Conservation (phyloP, 2,113 vertebrate genomes). For the Ramphastos sulfuratus region DNA sequence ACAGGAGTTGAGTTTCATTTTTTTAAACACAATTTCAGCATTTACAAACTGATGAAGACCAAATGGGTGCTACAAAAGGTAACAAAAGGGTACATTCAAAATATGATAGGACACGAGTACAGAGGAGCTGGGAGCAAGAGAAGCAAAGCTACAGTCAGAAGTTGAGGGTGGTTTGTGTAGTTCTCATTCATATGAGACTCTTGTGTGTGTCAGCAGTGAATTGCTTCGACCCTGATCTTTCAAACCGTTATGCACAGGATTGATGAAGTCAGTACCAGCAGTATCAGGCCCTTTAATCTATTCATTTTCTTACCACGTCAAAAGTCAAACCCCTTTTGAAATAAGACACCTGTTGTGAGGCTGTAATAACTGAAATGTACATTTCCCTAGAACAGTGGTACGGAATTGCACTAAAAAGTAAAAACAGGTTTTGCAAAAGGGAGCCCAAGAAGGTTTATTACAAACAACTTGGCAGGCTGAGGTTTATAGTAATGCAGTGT, state of each 20-base stretch:
- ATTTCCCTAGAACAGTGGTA: neutral
- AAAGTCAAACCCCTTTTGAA: slow-evolving; percentile 11
- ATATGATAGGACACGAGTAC: neutral
- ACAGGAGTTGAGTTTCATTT: slow-evolving; percentile 8
- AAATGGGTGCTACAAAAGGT: neutral
- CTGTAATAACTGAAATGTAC: neutral
- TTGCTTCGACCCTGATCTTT: slow-evolving; percentile 9
- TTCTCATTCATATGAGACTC: neutral
- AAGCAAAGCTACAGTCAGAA: neutral
- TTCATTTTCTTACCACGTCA: neutral
- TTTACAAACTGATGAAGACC: neutral
- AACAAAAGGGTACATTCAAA: neutral
- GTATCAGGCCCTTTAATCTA: neutral
- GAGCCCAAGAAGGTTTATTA: neutral
- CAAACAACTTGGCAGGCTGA: slow-evolving; percentile 32
- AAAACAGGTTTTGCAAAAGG: neutral
- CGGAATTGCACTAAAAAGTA: slow-evolving; percentile 46
- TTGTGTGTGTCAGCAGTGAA: neutral
- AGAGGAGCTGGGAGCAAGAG: neutral
- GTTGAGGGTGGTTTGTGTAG: neutral
- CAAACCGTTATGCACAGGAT: neutral
- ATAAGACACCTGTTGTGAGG: slow-evolving; percentile 19
- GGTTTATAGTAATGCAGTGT: slow-evolving; percentile 37
- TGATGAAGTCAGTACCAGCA: slow-evolving; percentile 6
- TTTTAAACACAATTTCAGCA: neutral